Evolutionary conservation across 1,140 invertebrate genomes (phyloP).

Genomic region (Neodiprion virginianus): DNA sequence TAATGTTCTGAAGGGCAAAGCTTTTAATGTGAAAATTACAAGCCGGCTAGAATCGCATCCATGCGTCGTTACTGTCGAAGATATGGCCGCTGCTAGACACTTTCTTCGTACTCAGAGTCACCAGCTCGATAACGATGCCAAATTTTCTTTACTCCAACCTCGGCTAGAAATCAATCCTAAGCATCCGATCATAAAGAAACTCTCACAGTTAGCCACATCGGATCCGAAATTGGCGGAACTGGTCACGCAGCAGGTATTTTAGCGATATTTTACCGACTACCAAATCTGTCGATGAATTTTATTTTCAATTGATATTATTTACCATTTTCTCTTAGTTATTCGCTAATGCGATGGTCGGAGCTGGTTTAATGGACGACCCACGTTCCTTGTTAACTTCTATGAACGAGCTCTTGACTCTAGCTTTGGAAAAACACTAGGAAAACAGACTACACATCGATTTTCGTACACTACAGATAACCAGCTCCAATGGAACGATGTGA

Average conservation of each 20-base stretch:
- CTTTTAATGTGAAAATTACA: conserved; percentile 82
- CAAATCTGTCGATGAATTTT: conserved; percentile 19
- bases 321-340: conserved; percentile 74
- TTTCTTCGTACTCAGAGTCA: conserved; percentile 91
- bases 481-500: too few relatives aligned
- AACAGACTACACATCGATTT: neutral
- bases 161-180: conserved; percentile 93
- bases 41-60: conserved; percentile 87
- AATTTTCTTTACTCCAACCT: conserved; percentile 87
- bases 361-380: conserved; percentile 94
- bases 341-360: conserved; percentile 93
- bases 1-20: conserved; percentile 75
- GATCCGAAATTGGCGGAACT: conserved; percentile 85
- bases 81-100: conserved; percentile 95
- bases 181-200: conserved; percentile 91
- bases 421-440: conserved; percentile 79
- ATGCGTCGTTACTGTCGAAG: conserved; percentile 91
- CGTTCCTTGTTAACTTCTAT: conserved; percentile 82
- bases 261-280: conserved; percentile 3
- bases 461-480: too few relatives aligned
- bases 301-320: conserved; percentile 17
- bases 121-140: conserved; percentile 83
- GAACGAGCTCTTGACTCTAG: conserved; percentile 85
- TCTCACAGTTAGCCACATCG: conserved; percentile 74
- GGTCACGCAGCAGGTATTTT: conserved; percentile 80